Evolutionary conservation across 2,113 vertebrate species (phyloP).

Genomic region (Hippolais icterina): DNA sequence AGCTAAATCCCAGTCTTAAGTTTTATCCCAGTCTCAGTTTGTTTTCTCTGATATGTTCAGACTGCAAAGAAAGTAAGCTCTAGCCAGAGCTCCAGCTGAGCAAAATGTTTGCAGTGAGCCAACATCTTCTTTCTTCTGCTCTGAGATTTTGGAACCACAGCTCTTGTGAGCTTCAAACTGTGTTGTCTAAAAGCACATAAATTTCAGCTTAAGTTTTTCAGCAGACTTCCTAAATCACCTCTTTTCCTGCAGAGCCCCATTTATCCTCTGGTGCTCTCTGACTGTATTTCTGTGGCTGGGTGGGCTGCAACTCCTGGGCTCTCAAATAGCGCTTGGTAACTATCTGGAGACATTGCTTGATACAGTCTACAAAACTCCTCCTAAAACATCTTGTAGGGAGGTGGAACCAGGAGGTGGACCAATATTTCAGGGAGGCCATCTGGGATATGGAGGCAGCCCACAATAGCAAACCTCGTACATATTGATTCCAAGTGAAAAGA

Average conservation of each 20-base stretch:
- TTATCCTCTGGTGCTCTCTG: background rate
- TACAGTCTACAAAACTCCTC: background rate
- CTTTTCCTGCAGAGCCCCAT: background rate
- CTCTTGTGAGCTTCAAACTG: background rate
- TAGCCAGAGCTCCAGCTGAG: background rate
- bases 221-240: background rate
- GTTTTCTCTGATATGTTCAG: background rate
- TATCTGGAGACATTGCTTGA: background rate
- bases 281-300: background rate
- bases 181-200: background rate
- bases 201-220: conserved; percentile 8
- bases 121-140: background rate
- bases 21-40: background rate
- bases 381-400: conserved; percentile 26
- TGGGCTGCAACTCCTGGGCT: background rate
- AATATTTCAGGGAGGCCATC: conserved; percentile 7
- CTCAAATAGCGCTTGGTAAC: background rate
- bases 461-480: background rate
- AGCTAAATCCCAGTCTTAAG: background rate
- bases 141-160: background rate
- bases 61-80: background rate
- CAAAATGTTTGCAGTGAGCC: background rate
- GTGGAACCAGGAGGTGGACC: conserved; percentile 2
- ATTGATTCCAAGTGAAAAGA: background rate
- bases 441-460: background rate